A percentile compares a stretch with the other conserved stretches of the same genome.
Conservation (phyloP, 2,888 invertebrate genomes). For the Drosophila tanythrix region DNA sequence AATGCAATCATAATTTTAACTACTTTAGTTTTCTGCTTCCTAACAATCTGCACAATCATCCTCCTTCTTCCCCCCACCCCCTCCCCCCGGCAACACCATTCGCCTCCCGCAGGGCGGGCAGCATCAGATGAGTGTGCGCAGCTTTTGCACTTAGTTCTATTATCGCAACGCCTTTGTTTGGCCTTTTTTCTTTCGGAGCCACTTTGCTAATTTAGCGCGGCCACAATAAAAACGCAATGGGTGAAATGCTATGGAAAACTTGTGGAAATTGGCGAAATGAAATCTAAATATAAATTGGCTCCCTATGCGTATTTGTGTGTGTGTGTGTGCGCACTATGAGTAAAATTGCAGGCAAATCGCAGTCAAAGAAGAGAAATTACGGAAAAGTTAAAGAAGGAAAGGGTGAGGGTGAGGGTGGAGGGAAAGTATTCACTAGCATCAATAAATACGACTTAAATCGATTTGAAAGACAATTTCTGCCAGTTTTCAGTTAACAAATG, state of each 20-base stretch:
- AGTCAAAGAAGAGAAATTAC: conserved; percentile 17
- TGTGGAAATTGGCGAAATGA: conserved; percentile 39
- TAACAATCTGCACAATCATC: not conserved
- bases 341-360: conserved; percentile 28
- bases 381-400: not conserved
- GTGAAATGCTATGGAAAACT: conserved; percentile 31
- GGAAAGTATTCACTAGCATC: not conserved
- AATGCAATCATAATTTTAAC: conserved; percentile 80
- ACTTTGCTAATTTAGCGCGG: conserved; percentile 66
- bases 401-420: not conserved
- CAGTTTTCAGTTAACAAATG: conserved; percentile 6
- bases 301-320: conserved; percentile 18
- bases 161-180: conserved; percentile 67
- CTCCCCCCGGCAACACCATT: not conserved
- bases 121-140: conserved; percentile 22
- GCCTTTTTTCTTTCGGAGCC: conserved; percentile 31
- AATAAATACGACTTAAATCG: conserved; percentile 26
- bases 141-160: conserved; percentile 71
- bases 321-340: conserved; percentile 14
- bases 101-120: not conserved
- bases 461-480: conserved; percentile 36
- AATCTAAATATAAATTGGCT: conserved; percentile 72
- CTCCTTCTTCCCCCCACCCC: not conserved
- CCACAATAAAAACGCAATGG: conserved; percentile 63
- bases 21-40: conserved; percentile 72